Evolutionary conservation across 2,113 vertebrate genomes (phyloP).

Genomic region (Hemiscyllium ocellatum): DNA sequence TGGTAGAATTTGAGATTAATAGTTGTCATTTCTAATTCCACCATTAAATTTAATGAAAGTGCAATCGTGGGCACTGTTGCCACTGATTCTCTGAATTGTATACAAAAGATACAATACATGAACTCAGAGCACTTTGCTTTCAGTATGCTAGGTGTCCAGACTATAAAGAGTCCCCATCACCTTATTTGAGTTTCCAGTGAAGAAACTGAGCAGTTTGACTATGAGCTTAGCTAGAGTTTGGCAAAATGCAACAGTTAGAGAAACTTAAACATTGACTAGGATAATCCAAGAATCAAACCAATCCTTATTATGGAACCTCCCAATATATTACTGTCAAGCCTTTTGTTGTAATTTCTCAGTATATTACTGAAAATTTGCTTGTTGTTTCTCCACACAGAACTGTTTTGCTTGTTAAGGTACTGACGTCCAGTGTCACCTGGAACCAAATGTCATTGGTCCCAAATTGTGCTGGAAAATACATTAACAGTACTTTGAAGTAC

Average conservation of each 20-base stretch:
- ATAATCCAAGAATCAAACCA: not conserved
- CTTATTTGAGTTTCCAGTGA: not conserved
- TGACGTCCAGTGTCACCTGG: not conserved
- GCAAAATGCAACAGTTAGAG: not conserved
- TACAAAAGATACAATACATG: not conserved
- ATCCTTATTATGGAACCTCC: not conserved
- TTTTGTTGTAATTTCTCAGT: not conserved
- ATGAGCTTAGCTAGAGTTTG: not conserved
- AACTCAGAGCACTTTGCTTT: not conserved
- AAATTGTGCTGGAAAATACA: not conserved
- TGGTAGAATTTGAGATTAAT: not conserved
- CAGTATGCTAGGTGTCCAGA: not conserved
- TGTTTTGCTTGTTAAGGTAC: not conserved
- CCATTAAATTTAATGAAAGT: not conserved
- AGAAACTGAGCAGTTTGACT: not conserved
- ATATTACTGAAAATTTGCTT: not conserved
- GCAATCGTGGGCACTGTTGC: not conserved
- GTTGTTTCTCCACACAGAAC: not conserved
- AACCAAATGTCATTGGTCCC: not conserved
- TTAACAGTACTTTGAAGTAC: not conserved
- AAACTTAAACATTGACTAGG: not conserved
- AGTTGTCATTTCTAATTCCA: not conserved
- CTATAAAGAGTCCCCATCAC: not conserved
- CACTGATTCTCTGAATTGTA: not conserved
- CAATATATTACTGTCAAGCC: not conserved